phyloP scores from a whole-genome alignment of 2,113 vertebrate genomes.

The Pseudorasbora parva region DNA sequence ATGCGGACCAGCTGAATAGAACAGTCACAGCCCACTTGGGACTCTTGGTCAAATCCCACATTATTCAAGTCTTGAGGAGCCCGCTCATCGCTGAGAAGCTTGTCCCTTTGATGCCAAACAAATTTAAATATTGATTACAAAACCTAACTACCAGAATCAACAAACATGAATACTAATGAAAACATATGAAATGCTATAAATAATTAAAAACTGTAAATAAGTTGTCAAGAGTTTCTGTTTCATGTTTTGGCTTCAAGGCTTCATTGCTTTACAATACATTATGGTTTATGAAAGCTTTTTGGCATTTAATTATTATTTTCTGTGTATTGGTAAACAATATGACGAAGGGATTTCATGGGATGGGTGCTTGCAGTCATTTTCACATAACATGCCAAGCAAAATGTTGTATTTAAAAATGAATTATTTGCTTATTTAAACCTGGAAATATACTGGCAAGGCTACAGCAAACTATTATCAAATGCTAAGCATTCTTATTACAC shows the following conservation, averaged over 20 bases:
- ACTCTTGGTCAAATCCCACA: neutral
- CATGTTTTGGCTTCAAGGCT: slow-evolving; percentile 17
- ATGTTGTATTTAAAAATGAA: neutral
- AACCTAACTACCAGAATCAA: neutral
- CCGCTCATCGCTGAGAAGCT: neutral
- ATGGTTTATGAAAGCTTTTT: slow-evolving; percentile 3
- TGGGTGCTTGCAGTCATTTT: neutral
- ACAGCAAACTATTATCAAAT: neutral
- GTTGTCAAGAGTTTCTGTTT: neutral
- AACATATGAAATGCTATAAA: neutral
- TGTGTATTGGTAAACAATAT: neutral
- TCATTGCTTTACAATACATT: slow-evolving; percentile 12
- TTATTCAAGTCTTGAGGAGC: slow-evolving; percentile 6
- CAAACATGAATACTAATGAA: neutral
- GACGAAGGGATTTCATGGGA: neutral
- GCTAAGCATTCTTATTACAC: neutral
- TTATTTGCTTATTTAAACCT: neutral
- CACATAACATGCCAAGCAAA: neutral
- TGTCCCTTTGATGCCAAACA: neutral
- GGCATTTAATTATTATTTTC: neutral
- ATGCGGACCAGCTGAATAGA: neutral
- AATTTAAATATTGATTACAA: slow-evolving; percentile 7
- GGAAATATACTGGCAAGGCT: neutral
- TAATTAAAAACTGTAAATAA: slow-evolving; percentile 9
- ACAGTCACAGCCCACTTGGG: neutral